Conservation (phyloP, 2,113 vertebrate species). For the Thamnophis sirtalis region DNA sequence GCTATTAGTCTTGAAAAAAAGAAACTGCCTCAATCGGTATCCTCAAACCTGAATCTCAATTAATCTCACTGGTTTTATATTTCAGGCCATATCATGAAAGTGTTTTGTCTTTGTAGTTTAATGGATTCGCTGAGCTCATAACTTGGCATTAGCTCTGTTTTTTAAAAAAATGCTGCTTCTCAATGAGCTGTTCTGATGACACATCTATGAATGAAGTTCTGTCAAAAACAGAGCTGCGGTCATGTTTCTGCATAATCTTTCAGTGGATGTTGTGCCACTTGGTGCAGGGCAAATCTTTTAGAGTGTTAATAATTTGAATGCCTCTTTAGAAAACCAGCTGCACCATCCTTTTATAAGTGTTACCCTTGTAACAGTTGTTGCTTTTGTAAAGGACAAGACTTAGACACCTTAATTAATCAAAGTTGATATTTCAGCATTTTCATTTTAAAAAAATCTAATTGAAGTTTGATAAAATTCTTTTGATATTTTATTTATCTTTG, state of each 20-base stretch:
- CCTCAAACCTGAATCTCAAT: background rate
- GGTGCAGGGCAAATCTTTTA: background rate
- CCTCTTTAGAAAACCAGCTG: constrained; percentile 14
- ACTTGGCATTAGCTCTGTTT: background rate
- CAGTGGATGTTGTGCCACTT: background rate
- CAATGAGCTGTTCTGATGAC: background rate
- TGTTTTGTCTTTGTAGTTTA: background rate
- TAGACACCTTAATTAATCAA: background rate
- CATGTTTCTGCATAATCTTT: background rate
- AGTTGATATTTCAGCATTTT: background rate
- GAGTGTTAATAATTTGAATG: background rate
- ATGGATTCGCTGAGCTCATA: background rate
- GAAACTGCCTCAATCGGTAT: background rate
- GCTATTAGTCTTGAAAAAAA: background rate
- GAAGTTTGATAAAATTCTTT: background rate
- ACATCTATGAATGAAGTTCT: background rate
- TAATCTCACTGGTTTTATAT: background rate
- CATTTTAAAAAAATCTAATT: background rate
- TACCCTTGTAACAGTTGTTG: background rate
- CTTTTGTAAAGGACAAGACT: background rate
- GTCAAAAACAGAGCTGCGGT: background rate
- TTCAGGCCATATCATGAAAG: background rate
- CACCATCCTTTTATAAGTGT: constrained; percentile 17
- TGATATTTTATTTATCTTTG: background rate
- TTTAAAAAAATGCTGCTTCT: background rate